Conservation (phyloP, 1,140 invertebrate genomes). For the Dufourea novaeangliae region DNA sequence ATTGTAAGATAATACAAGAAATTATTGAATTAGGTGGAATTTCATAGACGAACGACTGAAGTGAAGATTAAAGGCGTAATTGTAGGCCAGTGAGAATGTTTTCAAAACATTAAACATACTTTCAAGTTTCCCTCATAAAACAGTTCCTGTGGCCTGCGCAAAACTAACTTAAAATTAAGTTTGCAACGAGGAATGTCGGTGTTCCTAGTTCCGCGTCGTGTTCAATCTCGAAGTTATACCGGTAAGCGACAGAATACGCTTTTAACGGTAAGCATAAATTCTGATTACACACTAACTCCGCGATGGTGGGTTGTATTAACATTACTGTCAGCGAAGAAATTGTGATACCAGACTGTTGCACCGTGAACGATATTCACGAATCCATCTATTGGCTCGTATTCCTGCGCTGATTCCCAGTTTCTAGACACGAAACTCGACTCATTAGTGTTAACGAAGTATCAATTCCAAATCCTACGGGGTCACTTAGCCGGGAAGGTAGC, state of each 20-base stretch:
- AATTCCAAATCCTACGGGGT: neutral
- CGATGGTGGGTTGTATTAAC: neutral
- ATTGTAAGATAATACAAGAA: no score
- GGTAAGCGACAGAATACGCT: neutral
- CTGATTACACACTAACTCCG: conserved; percentile 26
- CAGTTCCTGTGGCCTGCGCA: neutral
- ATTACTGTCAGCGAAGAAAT: neutral
- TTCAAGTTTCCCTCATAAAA: neutral
- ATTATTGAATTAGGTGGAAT: no score
- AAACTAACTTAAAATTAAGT: conserved; percentile 13
- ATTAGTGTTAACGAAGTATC: conserved; percentile 25
- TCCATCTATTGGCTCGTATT: neutral
- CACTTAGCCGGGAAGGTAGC: neutral
- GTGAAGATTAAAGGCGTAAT: neutral
- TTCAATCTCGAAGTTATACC: conserved; percentile 3
- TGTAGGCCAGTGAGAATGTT: neutral
- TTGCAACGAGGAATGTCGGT: neutral
- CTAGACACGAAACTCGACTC: conserved; percentile 3
- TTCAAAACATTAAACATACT: neutral
- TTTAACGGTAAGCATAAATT: conserved; percentile 23
- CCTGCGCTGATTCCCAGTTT: neutral
- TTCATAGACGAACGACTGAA: neutral
- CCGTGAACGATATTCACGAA: conserved; percentile 3
- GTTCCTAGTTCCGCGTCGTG: neutral
- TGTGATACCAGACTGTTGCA: neutral